A percentile compares a stretch with the other conserved stretches of the same genome.
Evolutionary conservation across 2,797 vertebrate genomes (phyloP).

Genomic region (Sebastes matsubarae): DNA sequence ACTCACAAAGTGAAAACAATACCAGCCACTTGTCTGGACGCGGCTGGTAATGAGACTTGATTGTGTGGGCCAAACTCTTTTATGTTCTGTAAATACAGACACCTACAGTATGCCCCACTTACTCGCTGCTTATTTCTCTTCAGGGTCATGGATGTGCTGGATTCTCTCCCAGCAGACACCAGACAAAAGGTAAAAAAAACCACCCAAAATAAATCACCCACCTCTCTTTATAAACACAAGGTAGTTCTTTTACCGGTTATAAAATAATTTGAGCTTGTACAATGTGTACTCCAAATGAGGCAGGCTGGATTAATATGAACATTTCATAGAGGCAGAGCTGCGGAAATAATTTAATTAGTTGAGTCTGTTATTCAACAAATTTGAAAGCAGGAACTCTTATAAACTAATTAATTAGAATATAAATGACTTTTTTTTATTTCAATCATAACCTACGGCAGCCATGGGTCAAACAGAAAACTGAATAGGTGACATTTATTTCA

Average conservation of each 20-base stretch:
- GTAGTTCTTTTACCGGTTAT: background rate
- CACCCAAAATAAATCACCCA: no score
- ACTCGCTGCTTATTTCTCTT: background rate
- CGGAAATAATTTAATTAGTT: constrained; percentile 35
- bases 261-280: background rate
- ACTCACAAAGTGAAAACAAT: background rate
- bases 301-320: background rate
- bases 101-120: background rate
- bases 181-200: background rate
- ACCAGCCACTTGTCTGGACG: background rate
- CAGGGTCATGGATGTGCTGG: background rate
- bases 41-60: background rate
- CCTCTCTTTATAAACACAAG: background rate
- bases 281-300: background rate
- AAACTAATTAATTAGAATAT: constrained; percentile 22
- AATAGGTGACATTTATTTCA: background rate
- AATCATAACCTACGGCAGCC: background rate
- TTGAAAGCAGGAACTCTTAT: constrained; percentile 12
- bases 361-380: constrained; percentile 12
- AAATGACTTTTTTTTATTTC: background rate
- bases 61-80: background rate
- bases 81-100: background rate
- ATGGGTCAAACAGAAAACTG: background rate
- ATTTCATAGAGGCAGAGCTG: background rate
- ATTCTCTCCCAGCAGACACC: background rate